A percentile compares a stretch with the other conserved stretches of the same genome.
These are phyloP conservation scores for Rhynchonema sp. DNA, from an alignment of 2,888 invertebrate genomes.

Conservation along the genomic window DNA sequence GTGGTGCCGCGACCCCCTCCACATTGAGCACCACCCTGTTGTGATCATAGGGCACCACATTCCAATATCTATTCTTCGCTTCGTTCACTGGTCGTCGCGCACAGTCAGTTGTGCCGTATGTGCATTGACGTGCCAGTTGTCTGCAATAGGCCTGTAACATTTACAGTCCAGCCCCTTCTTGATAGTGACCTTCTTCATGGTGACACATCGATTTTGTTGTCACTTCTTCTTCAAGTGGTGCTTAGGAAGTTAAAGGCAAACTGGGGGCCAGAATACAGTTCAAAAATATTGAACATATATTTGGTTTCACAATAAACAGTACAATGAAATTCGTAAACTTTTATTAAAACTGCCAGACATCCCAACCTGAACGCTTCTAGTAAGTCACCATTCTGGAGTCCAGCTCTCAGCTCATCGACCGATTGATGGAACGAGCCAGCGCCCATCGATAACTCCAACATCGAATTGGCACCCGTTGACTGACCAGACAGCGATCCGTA, in stretches of 20 bases:
- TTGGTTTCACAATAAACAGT: neutral
- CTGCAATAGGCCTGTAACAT: too few species aligned
- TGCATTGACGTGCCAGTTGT: neutral
- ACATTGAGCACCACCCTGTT: conserved; percentile 5
- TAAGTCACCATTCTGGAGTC: neutral
- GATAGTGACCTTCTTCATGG: too few species aligned
- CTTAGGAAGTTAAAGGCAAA: neutral
- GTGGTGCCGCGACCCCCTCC: neutral
- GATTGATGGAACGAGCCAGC: neutral
- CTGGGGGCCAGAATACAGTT: too few species aligned
- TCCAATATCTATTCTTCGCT: conserved; percentile 2
- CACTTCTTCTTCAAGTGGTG: too few species aligned
- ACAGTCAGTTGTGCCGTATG: neutral
- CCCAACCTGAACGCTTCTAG: neutral
- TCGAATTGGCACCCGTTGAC: neutral
- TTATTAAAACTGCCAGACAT: too few species aligned
- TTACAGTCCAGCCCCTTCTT: too few species aligned
- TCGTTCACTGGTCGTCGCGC: neutral
- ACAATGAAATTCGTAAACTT: too few species aligned
- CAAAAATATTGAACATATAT: neutral
- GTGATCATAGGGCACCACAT: conserved; percentile 9
- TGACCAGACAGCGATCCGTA: neutral
- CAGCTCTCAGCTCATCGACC: neutral
- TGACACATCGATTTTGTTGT: too few species aligned
- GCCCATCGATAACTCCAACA: neutral